Evolutionary conservation across 2,113 vertebrate genomes (phyloP), one percentile per base, ranked within the genome.

Genomic region (Micronycteris hirsuta): DNA sequence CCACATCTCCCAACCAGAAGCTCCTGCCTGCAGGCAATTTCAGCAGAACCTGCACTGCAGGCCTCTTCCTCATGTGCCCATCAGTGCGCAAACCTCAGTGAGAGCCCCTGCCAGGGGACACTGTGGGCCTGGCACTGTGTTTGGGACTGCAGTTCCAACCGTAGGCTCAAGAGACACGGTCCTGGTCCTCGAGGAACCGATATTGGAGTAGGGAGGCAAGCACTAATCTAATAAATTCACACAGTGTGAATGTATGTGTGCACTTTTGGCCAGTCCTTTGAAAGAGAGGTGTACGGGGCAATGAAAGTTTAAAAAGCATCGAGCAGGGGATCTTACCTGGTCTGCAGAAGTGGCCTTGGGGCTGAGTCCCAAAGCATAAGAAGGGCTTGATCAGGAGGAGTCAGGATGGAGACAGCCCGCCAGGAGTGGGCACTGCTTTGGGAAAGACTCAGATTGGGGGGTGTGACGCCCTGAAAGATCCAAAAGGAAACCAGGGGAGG

Each of bases 91-190:
- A 31, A 31, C 12, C 12, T 74, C 71, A 33, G 14, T 24, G 3
- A 54, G 26, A 15, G 4, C 10, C 33, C 38, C 9, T 33, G 20
- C 31, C 1, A 31, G 26, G 82, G 43, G 33, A 47, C 36, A 12
- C 17, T 0, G 1, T 22, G 15, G 20, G 26, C 49, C 8, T 33
- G 52, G 12, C 9, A 43, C 4, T 11, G n/a, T 3, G 12, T 1
- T 33, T 5, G 67, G 33, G 47, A 38, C 65, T 36, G 19, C 4
- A 45, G 36, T 14, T n/a, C 31, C 24, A 36, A 22, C 17, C 9
- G 1, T 15, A 41, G 61, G 31, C 26, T 43, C 22, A 52, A 68
- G 36, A 68, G 28, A n/a, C n/a, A 86, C 12, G 13, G 10, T 26
- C 63, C 31, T 63, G 41, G 7, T 36, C 76, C 52, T 43, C 3